phyloP scores from a whole-genome alignment of 2,797 vertebrate species.

The Cossypha caffra region DNA sequence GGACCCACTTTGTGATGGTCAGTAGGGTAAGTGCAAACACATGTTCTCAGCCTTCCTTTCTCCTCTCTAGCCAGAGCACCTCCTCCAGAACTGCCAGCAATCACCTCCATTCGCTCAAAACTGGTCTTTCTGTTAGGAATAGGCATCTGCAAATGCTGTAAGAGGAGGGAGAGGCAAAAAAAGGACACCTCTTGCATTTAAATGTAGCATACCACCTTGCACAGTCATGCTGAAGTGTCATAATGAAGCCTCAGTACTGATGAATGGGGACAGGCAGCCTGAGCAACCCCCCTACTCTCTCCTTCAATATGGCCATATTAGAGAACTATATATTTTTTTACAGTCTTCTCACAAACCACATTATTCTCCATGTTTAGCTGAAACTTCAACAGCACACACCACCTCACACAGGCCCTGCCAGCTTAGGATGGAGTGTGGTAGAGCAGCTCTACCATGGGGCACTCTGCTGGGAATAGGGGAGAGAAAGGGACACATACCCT shows the following conservation, averaged over 20 bases:
- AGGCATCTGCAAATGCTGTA: not conserved
- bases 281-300: not conserved
- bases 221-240: not conserved
- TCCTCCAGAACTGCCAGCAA: not conserved
- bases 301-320: not conserved
- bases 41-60: not conserved
- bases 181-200: not conserved
- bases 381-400: rapidly evolving
- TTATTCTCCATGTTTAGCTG: not conserved
- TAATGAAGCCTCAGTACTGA: not conserved
- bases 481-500: rapidly evolving
- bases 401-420: not conserved
- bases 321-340: not conserved
- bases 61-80: not conserved
- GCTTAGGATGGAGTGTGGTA: not conserved
- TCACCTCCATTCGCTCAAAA: rapidly evolving
- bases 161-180: not conserved
- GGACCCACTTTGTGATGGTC: not conserved
- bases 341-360: not conserved
- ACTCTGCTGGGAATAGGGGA: not conserved
- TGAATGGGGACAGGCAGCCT: not conserved
- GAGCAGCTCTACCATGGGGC: not conserved
- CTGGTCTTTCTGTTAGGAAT: not conserved
- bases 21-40: not conserved
- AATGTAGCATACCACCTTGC: rapidly evolving